Evolutionary conservation across 1,140 invertebrate species (phyloP), one percentile per base, ranked within the genome.

Genomic region (Leucophenga varia): DNA sequence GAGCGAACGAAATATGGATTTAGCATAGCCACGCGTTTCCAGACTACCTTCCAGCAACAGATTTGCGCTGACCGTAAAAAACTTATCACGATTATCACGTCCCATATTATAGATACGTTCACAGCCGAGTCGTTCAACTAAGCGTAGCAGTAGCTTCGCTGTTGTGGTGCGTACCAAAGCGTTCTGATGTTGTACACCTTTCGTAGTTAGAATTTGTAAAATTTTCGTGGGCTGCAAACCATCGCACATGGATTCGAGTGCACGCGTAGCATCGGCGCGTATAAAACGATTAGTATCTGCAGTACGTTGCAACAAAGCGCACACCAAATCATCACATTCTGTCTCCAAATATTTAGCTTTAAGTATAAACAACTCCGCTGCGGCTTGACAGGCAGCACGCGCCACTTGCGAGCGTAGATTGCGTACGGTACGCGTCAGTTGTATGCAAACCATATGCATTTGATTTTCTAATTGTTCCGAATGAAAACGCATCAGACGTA

Each of bases 271-370:
- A 74, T 97, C 94, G 13, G 86, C 88, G 30, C 93, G 79, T 18
- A 97, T 80, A 70, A 97, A 98, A 57, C 87, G 86, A 74, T 95
- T 96, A 2, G 91, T 95, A 67, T 97, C 95, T 0, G 91, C 90
- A 30, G 90, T 90, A 57, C 93, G 86, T 50, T 90, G 86, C 13
- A 98, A 76, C 18, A 98, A 74, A 6, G 88, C 83, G 16, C 81
- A 83, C 0, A 86, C 84, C 44, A 93, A 82, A 56, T 93, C 90
- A 61, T 97, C 95, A 14, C 92, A 74, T 74, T 97, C 94, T 79
- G 91, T 68, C 41, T 97, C 93, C 55, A 95, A 80, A 12, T 78
- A 79, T 52, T 84, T 86, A 40, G 82, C 86, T 69, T 83, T 82
- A 9, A 82, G 72, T 1, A 77, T 73, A 72, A 94, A 95, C 51